phyloP scores from a whole-genome alignment of 2,113 vertebrate genomes.

The Turnix velox region DNA sequence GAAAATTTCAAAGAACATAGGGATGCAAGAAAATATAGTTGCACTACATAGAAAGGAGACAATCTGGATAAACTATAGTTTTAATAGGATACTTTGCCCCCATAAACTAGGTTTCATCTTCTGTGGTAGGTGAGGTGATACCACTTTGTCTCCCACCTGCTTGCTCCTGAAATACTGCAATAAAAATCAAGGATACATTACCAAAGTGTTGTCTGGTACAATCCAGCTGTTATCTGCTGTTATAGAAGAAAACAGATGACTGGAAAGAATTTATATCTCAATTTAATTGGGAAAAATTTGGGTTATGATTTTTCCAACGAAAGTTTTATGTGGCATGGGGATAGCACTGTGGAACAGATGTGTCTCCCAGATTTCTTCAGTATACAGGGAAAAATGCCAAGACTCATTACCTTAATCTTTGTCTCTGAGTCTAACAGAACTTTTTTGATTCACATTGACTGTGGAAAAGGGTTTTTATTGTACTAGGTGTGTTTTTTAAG shows the following conservation, averaged over 20 bases:
- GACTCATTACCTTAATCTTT: not conserved
- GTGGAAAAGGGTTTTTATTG: not conserved
- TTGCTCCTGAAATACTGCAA: not conserved
- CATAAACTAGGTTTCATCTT: not conserved
- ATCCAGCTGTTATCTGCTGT: not conserved
- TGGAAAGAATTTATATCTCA: not conserved
- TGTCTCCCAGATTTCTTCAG: not conserved
- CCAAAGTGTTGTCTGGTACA: not conserved
- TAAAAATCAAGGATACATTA: slow-evolving; percentile 10
- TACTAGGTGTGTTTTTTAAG: not conserved
- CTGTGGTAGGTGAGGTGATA: not conserved
- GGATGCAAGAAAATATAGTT: not conserved
- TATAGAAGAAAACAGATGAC: not conserved
- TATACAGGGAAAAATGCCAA: not conserved
- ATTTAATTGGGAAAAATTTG: not conserved
- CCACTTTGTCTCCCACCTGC: not conserved
- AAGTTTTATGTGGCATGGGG: not conserved
- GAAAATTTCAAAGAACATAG: slow-evolving; percentile 43
- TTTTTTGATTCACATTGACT: not conserved
- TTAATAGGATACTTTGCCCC: not conserved
- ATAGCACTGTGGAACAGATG: not conserved
- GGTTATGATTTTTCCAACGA: not conserved
- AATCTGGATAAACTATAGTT: not conserved
- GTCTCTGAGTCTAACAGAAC: not conserved
- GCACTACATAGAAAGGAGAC: not conserved